Percentiles rank a stretch among this genome's conserved stretches.
Evolutionary conservation across 2,888 invertebrate species (phyloP).

Genomic region (Mantis religiosa): DNA sequence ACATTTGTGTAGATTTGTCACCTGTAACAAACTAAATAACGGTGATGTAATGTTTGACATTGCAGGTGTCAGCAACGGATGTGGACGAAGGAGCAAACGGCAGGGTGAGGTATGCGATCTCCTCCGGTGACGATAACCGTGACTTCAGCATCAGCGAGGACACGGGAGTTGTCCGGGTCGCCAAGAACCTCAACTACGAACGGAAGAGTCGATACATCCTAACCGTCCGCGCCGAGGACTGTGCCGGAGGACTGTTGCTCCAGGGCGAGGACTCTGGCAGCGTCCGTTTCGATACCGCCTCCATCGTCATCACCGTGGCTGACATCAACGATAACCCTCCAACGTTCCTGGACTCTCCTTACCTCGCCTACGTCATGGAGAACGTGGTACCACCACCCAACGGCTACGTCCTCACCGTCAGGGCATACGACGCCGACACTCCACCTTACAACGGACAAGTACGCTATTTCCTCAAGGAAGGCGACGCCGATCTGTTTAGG

Average conservation of each 20-base stretch:
- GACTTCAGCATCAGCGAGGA: conserved; percentile 91
- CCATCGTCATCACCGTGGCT: conserved; percentile 68
- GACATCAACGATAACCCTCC: conserved; percentile 95
- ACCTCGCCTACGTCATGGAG: conserved; percentile 90
- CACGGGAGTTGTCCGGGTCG: conserved; percentile 83
- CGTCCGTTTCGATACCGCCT: conserved; percentile 65
- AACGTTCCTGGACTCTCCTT: conserved; percentile 90
- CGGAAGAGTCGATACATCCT: conserved; percentile 78
- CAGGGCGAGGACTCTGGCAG: conserved; percentile 28
- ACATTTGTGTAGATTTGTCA: too few relatives aligned
- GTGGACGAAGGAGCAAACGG: conserved; percentile 85
- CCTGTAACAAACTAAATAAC: too few relatives aligned
- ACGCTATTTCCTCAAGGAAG: conserved; percentile 89
- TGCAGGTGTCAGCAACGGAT: conserved; percentile 81
- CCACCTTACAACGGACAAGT: conserved; percentile 86
- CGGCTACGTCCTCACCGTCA: conserved; percentile 60
- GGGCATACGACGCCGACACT: conserved; percentile 87
- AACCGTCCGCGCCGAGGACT: conserved; percentile 83
- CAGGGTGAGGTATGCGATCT: conserved; percentile 86
- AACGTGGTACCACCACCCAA: conserved; percentile 77
- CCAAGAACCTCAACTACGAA: conserved; percentile 91
- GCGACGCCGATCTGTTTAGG: conserved; percentile 84
- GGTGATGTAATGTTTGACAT: conserved; percentile 5
- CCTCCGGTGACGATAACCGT: conserved; percentile 82
- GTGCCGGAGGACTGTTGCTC: conserved; percentile 55